Base-by-base conservation (phyloP, 1,140 invertebrate species). In the Subanguina moxae region DNA sequence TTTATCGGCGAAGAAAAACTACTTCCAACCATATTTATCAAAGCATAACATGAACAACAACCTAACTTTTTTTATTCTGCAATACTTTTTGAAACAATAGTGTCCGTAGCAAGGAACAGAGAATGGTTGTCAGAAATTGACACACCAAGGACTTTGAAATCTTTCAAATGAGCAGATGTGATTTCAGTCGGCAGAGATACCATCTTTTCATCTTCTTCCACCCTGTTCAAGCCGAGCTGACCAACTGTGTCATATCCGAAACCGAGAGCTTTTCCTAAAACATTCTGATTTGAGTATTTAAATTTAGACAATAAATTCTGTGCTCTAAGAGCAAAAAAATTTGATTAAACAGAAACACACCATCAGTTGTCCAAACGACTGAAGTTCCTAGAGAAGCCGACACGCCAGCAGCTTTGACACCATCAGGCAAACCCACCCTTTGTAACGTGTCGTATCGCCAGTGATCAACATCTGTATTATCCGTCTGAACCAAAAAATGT, bases 181-280 rank as follows among this genome's bases (percentile, higher is more conserved):
- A 81, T 76, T 59, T 72, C 56, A 32, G 62, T 58, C 11, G 79
- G 80, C 21, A 57, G 66, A 0, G 68, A n/a, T 15, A 82, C 80
- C 9, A 80, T 65, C 27, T 76, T 71, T n/a, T 75, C 74, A 25
- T 80, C 78, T 17, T 80, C 80, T 30, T 81, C 79, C 30, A 68
- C 74, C 45, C 80, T 65, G 17, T 80, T 80, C 3, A 81, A 65
- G 45, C 80, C 80, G 11, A 80, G 67, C 25, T 82, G 80, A n/a
- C 79, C 79, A 38, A 67, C 74, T 21, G 74, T 74, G 32, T 82
- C 79, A 57, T 57, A 80, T n/a, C 80, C 80, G 45, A 76, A 81
- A 13, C 71, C 67, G 57, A 63, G 82, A 30, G 73, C 80, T 32
- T 69, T 52, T 23, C 78, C 78, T 78, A 25, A 45, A 76, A 64